A percentile compares a stretch with the other conserved stretches of the same genome.
Evolutionary conservation across 53 echinoderm and acorn worm genomes (phyloP).

Genomic region (Holothuria scabra): DNA sequence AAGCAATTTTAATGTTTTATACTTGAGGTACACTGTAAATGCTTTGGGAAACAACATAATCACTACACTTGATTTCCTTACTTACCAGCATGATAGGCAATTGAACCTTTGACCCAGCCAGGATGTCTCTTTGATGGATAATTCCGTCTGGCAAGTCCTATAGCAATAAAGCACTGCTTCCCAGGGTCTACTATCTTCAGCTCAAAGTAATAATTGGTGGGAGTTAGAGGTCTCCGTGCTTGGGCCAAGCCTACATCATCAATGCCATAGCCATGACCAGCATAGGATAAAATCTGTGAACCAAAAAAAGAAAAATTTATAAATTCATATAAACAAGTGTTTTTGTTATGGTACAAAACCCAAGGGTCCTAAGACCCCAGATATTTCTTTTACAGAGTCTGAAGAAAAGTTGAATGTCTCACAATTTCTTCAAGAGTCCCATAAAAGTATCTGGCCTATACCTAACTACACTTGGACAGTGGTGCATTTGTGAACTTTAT

Average conservation of each 20-base stretch:
- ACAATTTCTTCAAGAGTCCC: too few relatives aligned
- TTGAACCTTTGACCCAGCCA: constrained; percentile 95
- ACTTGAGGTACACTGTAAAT: too few relatives aligned
- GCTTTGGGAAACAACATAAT: too few relatives aligned
- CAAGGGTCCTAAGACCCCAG: too few relatives aligned
- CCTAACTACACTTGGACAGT: too few relatives aligned
- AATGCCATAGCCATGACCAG: constrained; percentile 84
- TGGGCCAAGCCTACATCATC: constrained; percentile 95
- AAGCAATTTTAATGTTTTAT: too few relatives aligned
- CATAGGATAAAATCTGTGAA: constrained; percentile 81
- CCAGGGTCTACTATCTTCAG: constrained; percentile 96
- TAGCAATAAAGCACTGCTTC: constrained; percentile 93
- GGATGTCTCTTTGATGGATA: constrained; percentile 93
- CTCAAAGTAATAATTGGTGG: constrained; percentile 96
- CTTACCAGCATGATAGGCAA: constrained; percentile 97
- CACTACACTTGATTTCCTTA: constrained; percentile 49
- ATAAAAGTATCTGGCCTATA: too few relatives aligned
- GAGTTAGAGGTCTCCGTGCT: constrained; percentile 83
- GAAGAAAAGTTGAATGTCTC: too few relatives aligned
- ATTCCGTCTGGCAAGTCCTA: constrained; percentile 85
- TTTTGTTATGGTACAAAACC: too few relatives aligned
- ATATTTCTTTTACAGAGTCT: too few relatives aligned
- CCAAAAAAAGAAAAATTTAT: background rate
- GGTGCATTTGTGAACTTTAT: too few relatives aligned
- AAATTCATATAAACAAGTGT: background rate